Evolutionary conservation across 2,888 invertebrate species (phyloP), one percentile per base, ranked within the genome.

Genomic region (Teleogryllus oceanicus): DNA sequence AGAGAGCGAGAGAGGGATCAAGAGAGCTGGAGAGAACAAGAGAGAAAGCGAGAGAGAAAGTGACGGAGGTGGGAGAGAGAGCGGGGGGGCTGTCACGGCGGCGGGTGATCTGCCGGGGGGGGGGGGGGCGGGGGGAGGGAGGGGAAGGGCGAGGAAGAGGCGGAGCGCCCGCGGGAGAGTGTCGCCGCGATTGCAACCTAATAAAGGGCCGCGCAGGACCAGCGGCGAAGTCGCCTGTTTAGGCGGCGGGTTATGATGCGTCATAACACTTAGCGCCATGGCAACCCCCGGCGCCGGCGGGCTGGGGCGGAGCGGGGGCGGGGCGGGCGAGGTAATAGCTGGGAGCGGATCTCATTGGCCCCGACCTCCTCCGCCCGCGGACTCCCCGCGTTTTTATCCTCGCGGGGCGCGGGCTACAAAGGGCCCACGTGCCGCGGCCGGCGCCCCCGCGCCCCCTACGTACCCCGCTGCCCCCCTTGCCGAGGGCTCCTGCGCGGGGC

Each of bases 251-350:
- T 62, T 62, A 62, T 62, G 62, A 62, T 62, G 62, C 62, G 62
- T 62, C 62, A 62, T 62, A 62, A 62, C 62, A 62, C 62, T 62
- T 62, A 62, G 62, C 62, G n/a, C 62, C 62, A 62, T 62, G 62
- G 62, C 62, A 62, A 13, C 16, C 62, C 62, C 62, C 62, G 13
- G 13, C 37, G 37, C 37, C 8, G 37, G 37, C 37, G 37, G 37
- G 37, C 37, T 37, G 8, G 37, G 37, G 37, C 37, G 37, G 37
- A 0, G 37, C 37, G 37, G 37, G 21, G 37, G 8, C 37, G 37
- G 8, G 37, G 8, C 8, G 8, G 5, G 37, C 37, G 37, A 62
- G 62, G 62, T 62, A 62, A 62, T 16, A 62, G 62, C 16, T 18
- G n/a, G n/a, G 62, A n/a, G 62, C 62, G n/a, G 62, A 62, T 62